Conservation (phyloP, 1,140 invertebrate genomes). For the Drosophila sp. region DNA sequence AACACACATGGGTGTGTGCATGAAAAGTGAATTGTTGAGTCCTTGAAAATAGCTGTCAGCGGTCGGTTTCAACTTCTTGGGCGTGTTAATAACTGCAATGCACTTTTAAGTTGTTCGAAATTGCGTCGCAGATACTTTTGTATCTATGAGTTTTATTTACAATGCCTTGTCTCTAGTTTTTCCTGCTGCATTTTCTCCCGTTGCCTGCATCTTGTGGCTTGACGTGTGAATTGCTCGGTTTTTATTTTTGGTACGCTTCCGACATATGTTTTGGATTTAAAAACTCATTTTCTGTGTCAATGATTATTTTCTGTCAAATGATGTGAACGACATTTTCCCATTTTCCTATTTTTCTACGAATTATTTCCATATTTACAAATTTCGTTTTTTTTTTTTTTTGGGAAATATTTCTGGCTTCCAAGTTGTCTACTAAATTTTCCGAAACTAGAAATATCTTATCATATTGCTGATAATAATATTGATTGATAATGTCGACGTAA, state of each 20-base stretch:
- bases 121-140: conserved; percentile 65
- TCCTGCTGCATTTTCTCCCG: conserved; percentile 7
- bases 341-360: conserved; percentile 23
- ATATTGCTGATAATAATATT: conserved; percentile 28
- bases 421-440: conserved; percentile 23
- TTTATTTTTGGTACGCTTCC: conserved; percentile 62
- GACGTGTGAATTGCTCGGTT: conserved; percentile 35
- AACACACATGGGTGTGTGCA: conserved; percentile 24
- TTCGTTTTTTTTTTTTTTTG: not conserved
- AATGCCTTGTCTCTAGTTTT: conserved; percentile 32
- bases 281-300: conserved; percentile 66
- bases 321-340: conserved; percentile 32
- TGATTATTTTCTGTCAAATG: conserved; percentile 38
- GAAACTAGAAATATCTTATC: conserved; percentile 41
- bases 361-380: conserved; percentile 41
- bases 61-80: conserved; percentile 29
- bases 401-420: conserved; percentile 29
- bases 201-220: conserved; percentile 11
- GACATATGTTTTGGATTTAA: conserved; percentile 67
- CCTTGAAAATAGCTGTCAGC: conserved; percentile 70
- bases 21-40: conserved; percentile 56
- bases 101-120: conserved; percentile 53
- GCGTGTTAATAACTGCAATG: conserved; percentile 68
- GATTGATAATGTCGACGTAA: conserved; percentile 27
- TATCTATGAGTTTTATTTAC: conserved; percentile 63